A percentile compares a stretch with the other conserved stretches of the same genome.
These are phyloP conservation scores for Nomada fucata DNA, from an alignment of 2,888 invertebrate species.

Conservation along the genomic window DNA sequence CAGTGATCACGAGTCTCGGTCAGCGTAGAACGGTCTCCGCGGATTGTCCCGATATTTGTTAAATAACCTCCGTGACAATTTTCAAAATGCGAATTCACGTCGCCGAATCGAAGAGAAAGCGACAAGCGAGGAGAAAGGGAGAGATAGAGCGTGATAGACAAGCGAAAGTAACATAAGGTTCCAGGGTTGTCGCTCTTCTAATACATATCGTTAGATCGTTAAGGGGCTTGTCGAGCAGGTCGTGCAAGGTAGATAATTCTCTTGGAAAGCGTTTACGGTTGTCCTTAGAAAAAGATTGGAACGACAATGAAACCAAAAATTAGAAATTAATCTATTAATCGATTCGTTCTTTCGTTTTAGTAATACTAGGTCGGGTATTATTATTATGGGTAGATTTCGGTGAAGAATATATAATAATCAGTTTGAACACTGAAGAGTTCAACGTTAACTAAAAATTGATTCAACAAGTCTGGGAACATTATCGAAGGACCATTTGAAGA, in stretches of 20 bases:
- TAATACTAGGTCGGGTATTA: too few species aligned
- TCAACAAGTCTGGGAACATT: too few species aligned
- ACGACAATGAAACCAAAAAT: neutral
- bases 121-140: neutral
- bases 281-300: neutral
- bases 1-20: constrained; percentile 1
- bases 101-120: constrained; percentile 19
- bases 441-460: too few species aligned
- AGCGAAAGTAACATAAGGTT: constrained; percentile 35
- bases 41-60: constrained; percentile 1
- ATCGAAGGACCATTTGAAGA: too few species aligned
- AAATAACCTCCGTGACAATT: neutral
- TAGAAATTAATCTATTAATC: too few species aligned
- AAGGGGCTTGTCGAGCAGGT: constrained; percentile 58
- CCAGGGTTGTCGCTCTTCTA: constrained; percentile 64
- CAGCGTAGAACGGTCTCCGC: neutral
- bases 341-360: too few species aligned
- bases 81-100: constrained; percentile 7
- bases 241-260: constrained; percentile 51
- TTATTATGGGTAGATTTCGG: too few species aligned
- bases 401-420: neutral
- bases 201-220: constrained; percentile 66
- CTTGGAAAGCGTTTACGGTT: constrained; percentile 51
- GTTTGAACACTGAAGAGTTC: neutral
- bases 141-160: constrained; percentile 2